phyloP scores from a whole-genome alignment of 1,140 invertebrate species.

The Aleiodes sp. region DNA sequence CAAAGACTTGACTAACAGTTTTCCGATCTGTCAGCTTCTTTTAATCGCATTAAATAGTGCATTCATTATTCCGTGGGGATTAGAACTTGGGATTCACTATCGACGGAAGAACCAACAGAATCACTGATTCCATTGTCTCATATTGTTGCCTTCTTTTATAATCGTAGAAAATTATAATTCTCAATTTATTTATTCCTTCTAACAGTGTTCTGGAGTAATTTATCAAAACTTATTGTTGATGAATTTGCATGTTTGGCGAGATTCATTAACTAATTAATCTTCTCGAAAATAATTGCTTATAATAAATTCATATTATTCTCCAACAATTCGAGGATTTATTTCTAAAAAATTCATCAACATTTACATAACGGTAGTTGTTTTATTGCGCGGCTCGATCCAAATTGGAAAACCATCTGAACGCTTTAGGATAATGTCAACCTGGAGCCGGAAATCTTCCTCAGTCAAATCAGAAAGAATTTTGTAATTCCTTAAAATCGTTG shows the following conservation, averaged over 20 bases:
- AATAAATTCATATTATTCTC: too few species aligned
- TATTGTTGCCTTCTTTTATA: too few species aligned
- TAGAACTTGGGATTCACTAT: conserved; percentile 52
- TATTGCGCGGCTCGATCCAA: conserved; percentile 55
- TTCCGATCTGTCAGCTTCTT: conserved; percentile 51
- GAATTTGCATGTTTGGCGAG: too few species aligned
- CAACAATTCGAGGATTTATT: neutral
- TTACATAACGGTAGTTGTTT: conserved; percentile 15
- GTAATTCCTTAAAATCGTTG: conserved; percentile 72
- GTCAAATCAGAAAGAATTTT: conserved; percentile 60
- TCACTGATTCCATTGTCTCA: neutral
- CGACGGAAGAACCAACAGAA: conserved; percentile 17
- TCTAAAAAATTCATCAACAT: neutral
- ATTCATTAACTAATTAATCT: too few species aligned
- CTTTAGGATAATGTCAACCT: conserved; percentile 65
- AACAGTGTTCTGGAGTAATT: too few species aligned
- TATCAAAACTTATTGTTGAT: too few species aligned
- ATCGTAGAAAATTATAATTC: too few species aligned
- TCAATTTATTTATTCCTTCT: too few species aligned
- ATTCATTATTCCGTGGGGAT: conserved; percentile 58
- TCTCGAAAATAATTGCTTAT: too few species aligned
- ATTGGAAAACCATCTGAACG: conserved; percentile 64
- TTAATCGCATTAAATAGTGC: conserved; percentile 51
- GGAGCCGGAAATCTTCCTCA: conserved; percentile 60
- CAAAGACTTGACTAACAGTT: conserved; percentile 62